Evolutionary conservation across 2,113 vertebrate species (phyloP), one percentile per base, ranked within the genome.

Genomic region (Indicator maculatus): DNA sequence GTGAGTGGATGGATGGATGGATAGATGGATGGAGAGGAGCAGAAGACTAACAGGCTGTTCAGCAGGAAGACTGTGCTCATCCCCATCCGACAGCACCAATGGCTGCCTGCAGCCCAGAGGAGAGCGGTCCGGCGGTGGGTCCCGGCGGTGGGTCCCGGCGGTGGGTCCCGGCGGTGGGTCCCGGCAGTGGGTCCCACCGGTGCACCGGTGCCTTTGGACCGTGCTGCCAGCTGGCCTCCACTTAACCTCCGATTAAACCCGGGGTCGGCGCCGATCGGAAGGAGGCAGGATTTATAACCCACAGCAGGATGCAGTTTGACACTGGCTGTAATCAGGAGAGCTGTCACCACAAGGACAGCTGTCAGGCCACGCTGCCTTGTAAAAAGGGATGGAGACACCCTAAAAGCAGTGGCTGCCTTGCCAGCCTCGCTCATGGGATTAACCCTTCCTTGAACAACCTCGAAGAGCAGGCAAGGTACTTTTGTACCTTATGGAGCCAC

Each of bases 341-440:
- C 97, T 97, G 98, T 97, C 97, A 97, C 95, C 93, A 93, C 98
- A 97, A 98, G 97, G 98, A 98, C 98, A 98, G 97, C 98, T 97
- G 98, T 98, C 98, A 97, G 94, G 90, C 95, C 96, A 95, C 52
- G 70, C 89, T 1, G 19, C 91, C 94, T 97, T 95, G 80, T 97
- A 97, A 97, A 97, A 97, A 96, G 94, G 95, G 95, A 97, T 90
- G 95, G 95, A 96, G 93, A 82, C 96, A 93, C 73, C 96, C 95
- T 81, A 96, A 96, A 96, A 96, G 96, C 74, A 72, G 90, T 56
- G 95, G 41, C 87, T 82, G 83, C 59, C 91, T 88, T 19, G 79
- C 59, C 79, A 45, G 83, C 58, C 91, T 89, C 20, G 79, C 61
- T 79, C 47, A 61, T 24, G 70, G 93, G 78, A 83, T 86, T 96